Evolutionary conservation across 2,888 invertebrate genomes (phyloP), one percentile per base, ranked within the genome.

Genomic region (Drosophila melanosoma): DNA sequence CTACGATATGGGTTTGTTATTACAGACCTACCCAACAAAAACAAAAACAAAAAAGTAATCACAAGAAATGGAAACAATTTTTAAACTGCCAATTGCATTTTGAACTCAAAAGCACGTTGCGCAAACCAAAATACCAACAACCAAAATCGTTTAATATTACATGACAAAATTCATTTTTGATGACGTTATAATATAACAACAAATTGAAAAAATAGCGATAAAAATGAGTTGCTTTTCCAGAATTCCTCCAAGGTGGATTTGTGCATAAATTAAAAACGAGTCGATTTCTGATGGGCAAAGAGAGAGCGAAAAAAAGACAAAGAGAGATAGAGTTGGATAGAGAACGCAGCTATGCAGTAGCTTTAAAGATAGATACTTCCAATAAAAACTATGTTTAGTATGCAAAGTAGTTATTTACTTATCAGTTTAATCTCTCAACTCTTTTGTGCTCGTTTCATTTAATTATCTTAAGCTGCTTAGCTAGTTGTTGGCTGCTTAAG

Each of bases 121-220:
- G 88, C 83, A 87, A 87, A 73, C 74, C 70, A 23, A 74, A 74
- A 11, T 54, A 42, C 54, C 33, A 51, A 15, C 59, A 26, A 73
- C 11, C 20, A 15, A 20, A 20, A n/a, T 53, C 58, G 87, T 84
- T 76, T 87, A 81, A 56, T 64, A 68, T 82, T 88, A 83, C 83
- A 82, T 72, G 86, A 82, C 61, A 63, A 87, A 82, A 78, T 77
- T 73, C 49, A 59, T 62, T 72, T 82, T 80, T 81, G 87, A 82
- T 83, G 85, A 83, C 85, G 79, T 74, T 84, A 74, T 70, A 65
- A 42, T 57, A 58, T 23, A 52, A 42, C 40, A 62, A 65, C 61
- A 64, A 70, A 59, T 65, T 45, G 8, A 42, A 54, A 32, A 51
- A 51, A 45, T 11, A 62, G 32, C 49, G 38, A 60, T 63, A 60